A percentile compares a stretch with the other conserved stretches of the same genome.
Conservation (phyloP, 2,113 vertebrate genomes). For the Chionomys nivalis region DNA sequence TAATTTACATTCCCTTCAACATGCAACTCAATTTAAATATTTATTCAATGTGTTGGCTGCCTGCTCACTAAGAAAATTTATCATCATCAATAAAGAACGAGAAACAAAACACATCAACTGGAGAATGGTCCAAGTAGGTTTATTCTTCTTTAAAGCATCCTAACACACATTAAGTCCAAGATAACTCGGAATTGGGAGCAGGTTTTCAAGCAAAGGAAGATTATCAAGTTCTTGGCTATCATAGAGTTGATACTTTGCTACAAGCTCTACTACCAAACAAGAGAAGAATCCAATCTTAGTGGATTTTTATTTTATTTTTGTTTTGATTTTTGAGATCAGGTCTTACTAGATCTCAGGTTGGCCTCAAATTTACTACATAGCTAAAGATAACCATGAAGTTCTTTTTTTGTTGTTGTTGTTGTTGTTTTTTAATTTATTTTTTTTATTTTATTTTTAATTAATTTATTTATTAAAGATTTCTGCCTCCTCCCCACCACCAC, state of each 20-base stretch:
- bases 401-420: no score
- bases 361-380: not conserved
- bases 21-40: slow-evolving; percentile 42
- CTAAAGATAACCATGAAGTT: not conserved
- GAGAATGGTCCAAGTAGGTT: not conserved
- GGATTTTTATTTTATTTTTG: not conserved
- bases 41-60: not conserved
- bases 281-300: not conserved
- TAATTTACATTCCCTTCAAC: slow-evolving; percentile 46
- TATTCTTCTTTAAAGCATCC: not conserved
- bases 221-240: not conserved
- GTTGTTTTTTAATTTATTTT: no score
- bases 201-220: not conserved
- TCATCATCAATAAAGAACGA: slow-evolving; percentile 22
- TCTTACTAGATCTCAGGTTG: not conserved
- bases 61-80: slow-evolving; percentile 21
- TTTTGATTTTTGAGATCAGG: not conserved
- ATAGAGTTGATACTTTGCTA: not conserved
- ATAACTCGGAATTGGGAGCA: not conserved
- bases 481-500: no score
- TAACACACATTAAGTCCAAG: not conserved
- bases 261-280: not conserved
- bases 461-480: no score
- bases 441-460: no score
- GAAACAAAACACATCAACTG: not conserved